Conservation (phyloP, 1,140 invertebrate genomes). For the Bombus superbus region DNA sequence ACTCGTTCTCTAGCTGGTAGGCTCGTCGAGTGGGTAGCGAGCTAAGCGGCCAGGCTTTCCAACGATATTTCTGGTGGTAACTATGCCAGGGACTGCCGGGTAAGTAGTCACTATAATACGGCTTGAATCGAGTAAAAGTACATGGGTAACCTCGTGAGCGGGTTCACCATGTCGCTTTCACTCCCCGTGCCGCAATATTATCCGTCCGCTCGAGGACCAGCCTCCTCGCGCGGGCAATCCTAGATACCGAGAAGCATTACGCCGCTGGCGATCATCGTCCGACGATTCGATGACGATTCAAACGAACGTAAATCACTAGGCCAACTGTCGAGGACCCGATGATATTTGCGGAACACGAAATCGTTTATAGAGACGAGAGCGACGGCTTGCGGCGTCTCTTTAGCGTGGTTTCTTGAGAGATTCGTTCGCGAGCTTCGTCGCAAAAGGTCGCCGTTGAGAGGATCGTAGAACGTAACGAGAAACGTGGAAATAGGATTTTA, state of each 20-base stretch:
- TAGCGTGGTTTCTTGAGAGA: background rate
- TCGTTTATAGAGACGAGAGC: background rate
- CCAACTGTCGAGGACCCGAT: background rate
- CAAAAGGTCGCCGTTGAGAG: no score
- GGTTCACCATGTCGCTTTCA: slow-evolving; percentile 79
- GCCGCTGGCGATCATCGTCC: background rate
- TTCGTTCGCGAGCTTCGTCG: background rate
- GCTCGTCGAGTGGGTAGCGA: slow-evolving; percentile 61
- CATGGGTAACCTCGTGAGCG: slow-evolving; percentile 73
- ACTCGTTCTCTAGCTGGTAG: background rate
- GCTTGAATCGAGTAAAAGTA: slow-evolving; percentile 77
- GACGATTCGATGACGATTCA: slow-evolving; percentile 5
- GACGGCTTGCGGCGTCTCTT: background rate
- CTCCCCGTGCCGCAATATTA: slow-evolving; percentile 72
- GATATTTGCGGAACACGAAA: slow-evolving; percentile 17
- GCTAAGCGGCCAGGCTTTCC: slow-evolving; percentile 58
- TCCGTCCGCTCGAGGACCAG: slow-evolving; percentile 62
- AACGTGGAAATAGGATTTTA: no score
- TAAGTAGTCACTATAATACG: slow-evolving; percentile 69
- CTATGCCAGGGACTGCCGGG: slow-evolving; percentile 75
- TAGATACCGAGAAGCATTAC: slow-evolving; percentile 13
- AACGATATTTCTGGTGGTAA: slow-evolving; percentile 72
- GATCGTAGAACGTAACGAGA: no score
- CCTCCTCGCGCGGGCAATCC: slow-evolving; percentile 34
- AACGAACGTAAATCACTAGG: background rate